These are phyloP conservation scores for Pteromalus puparum DNA, from an alignment of 1,140 invertebrate genomes.

Conservation along the genomic window DNA sequence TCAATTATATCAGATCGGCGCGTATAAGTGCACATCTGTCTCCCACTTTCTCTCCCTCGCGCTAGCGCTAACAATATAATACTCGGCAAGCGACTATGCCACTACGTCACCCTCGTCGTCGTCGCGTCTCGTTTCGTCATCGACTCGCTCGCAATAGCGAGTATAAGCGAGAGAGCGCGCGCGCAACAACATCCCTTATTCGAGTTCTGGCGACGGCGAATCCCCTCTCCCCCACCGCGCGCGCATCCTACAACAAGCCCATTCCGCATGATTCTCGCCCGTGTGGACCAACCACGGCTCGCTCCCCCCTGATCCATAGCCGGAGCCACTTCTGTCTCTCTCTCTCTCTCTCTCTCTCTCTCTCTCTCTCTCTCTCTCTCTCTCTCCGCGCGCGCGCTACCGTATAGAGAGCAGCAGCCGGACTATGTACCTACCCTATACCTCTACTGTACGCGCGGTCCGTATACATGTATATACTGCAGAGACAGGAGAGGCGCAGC, in stretches of 20 bases:
- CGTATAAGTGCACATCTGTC: slow-evolving; percentile 53
- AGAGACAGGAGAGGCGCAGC: slow-evolving; percentile 54
- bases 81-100: not conserved
- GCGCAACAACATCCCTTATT: slow-evolving; percentile 43
- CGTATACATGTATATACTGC: not conserved
- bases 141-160: not conserved
- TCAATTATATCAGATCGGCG: slow-evolving; percentile 54
- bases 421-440: slow-evolving; percentile 4
- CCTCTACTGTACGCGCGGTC: not conserved
- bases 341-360: not conserved
- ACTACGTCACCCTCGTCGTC: slow-evolving; percentile 22
- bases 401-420: not conserved
- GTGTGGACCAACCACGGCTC: slow-evolving; percentile 57
- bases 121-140: slow-evolving; percentile 47
- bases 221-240: slow-evolving; percentile 45
- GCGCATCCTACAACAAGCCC: slow-evolving; percentile 8
- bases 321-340: not conserved
- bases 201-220: not conserved
- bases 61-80: slow-evolving; percentile 32
- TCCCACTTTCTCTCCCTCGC: not conserved
- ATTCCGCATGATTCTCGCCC: slow-evolving; percentile 54
- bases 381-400: not conserved
- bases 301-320: slow-evolving; percentile 45
- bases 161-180: too few relatives aligned
- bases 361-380: not conserved